Percentiles rank a stretch among this genome's conserved stretches.
Conservation (phyloP, 1,140 invertebrate species). For the Lutraria rhynchaena region DNA sequence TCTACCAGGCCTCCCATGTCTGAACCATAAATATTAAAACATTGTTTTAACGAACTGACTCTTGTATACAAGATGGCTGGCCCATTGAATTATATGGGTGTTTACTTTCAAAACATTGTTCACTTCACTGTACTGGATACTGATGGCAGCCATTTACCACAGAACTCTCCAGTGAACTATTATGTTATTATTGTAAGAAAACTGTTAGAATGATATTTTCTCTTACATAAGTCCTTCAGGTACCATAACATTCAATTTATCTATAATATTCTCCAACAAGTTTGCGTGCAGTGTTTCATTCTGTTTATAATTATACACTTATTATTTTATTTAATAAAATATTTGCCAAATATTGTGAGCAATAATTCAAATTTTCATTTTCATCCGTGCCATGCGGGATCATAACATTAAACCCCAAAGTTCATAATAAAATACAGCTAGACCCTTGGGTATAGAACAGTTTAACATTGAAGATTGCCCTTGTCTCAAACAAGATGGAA, state of each 20-base stretch:
- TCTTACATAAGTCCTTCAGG: slow-evolving; percentile 7
- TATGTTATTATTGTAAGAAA: background rate
- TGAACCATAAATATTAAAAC: too few species aligned
- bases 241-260: slow-evolving; percentile 3
- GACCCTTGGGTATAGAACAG: slow-evolving; percentile 32
- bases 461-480: slow-evolving; percentile 38
- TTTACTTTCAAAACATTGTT: too few species aligned
- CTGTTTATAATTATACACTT: slow-evolving; percentile 41
- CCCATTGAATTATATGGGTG: too few species aligned
- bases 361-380: slow-evolving; percentile 49
- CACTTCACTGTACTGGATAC: too few species aligned
- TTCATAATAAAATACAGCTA: slow-evolving; percentile 51
- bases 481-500: slow-evolving; percentile 14
- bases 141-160: too few species aligned
- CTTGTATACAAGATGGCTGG: too few species aligned
- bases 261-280: background rate
- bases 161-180: too few species aligned
- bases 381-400: slow-evolving; percentile 16
- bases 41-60: too few species aligned
- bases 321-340: slow-evolving; percentile 57
- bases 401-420: slow-evolving; percentile 48
- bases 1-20: too few species aligned
- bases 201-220: background rate
- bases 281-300: slow-evolving; percentile 29
- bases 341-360: slow-evolving; percentile 50